A percentile compares a stretch with the other conserved stretches of the same genome.
Conservation (phyloP, 2,797 vertebrate genomes). For the Tolypeutes matacus region DNA sequence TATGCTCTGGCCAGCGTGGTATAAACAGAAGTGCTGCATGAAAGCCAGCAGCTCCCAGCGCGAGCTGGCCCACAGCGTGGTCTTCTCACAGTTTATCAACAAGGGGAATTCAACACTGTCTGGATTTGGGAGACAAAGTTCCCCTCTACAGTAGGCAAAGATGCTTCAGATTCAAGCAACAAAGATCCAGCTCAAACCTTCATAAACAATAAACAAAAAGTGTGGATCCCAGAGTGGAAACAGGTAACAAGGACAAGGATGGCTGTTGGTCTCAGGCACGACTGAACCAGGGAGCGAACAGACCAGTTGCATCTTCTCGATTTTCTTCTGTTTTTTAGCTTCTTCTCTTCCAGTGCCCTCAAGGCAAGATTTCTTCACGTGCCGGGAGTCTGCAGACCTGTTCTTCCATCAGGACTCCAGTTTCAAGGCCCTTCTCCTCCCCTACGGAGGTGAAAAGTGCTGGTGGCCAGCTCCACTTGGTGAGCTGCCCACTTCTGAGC, state of each 20-base stretch:
- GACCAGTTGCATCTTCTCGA: rapidly evolving
- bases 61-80: background rate
- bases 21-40: background rate
- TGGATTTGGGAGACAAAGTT: background rate
- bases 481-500: background rate
- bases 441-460: background rate
- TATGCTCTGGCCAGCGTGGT: background rate
- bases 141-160: background rate
- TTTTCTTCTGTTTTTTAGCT: background rate
- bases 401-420: background rate
- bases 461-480: background rate
- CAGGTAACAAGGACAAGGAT: background rate
- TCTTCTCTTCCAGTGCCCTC: background rate
- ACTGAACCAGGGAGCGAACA: background rate
- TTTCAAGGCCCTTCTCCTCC: rapidly evolving
- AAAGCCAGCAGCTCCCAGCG: background rate
- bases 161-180: background rate
- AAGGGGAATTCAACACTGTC: too few relatives aligned
- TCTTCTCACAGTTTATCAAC: background rate
- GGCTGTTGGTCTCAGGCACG: background rate
- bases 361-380: background rate
- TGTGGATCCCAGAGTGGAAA: background rate
- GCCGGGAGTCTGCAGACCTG: background rate
- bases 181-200: background rate
- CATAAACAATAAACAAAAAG: background rate